phyloP scores from a whole-genome alignment of 30 jellyfish, hydroid and myxozoan genomes.

The Aurelia coerulea region DNA sequence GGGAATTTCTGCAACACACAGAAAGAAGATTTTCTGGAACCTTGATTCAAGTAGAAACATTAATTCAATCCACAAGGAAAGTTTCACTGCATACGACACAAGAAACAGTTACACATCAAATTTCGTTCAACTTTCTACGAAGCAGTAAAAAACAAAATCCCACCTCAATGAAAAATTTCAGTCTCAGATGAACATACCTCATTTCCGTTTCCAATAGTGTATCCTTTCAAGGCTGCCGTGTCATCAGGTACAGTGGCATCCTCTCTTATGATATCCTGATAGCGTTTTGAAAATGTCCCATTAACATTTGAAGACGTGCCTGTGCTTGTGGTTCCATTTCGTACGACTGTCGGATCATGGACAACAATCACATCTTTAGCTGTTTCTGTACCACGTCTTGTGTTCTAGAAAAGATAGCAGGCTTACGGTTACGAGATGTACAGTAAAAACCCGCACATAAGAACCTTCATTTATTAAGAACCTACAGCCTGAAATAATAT shows the following conservation, averaged over 20 bases:
- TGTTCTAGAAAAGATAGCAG: conserved; percentile 13
- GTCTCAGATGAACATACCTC: conserved; percentile 20
- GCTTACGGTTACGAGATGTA: not conserved
- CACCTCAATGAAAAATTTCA: too few species aligned
- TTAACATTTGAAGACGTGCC: conserved; percentile 61
- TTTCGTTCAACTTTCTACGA: too few species aligned
- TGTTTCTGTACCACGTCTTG: conserved; percentile 67
- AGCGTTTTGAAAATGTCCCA: conserved; percentile 66
- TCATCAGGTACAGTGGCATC: conserved; percentile 65
- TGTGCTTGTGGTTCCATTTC: conserved; percentile 53
- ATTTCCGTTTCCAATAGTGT: conserved; percentile 36
- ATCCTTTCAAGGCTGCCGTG: conserved; percentile 38
- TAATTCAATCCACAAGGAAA: too few species aligned
- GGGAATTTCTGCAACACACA: too few species aligned
- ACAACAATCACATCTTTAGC: conserved; percentile 70
- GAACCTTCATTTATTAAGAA: too few species aligned
- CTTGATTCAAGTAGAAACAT: too few species aligned
- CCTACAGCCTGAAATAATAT: too few species aligned
- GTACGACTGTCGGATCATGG: conserved; percentile 66
- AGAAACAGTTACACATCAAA: too few species aligned
- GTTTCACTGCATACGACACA: too few species aligned
- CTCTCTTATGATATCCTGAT: conserved; percentile 62
- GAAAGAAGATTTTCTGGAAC: too few species aligned
- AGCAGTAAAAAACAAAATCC: too few species aligned
- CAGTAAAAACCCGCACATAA: too few species aligned